phyloP scores from a whole-genome alignment of 1,140 invertebrate species.

The Euura saliciscinereae region DNA sequence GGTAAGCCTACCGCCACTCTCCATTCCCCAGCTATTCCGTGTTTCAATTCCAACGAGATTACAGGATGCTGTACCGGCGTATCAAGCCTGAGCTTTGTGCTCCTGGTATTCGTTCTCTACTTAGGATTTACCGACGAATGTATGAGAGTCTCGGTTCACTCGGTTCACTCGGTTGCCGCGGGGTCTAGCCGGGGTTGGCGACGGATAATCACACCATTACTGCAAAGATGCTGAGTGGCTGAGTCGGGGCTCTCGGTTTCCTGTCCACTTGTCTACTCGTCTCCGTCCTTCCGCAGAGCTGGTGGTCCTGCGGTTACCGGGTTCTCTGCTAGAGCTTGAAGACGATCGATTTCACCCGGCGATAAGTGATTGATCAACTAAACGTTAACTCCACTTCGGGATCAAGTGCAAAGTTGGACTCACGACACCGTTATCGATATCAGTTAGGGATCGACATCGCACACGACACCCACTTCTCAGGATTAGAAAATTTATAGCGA shows the following conservation, averaged over 20 bases:
- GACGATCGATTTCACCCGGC: no score
- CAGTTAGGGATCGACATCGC: no score
- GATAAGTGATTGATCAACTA: no score
- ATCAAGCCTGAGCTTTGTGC: neutral
- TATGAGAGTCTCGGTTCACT: no score
- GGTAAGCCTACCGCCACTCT: neutral
- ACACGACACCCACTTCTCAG: no score
- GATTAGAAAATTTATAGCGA: no score
- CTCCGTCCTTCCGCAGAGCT: neutral
- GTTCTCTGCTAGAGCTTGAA: no score
- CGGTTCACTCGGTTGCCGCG: neutral
- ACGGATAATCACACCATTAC: slow-evolving; percentile 4
- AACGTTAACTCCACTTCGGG: no score
- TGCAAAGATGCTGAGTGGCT: neutral
- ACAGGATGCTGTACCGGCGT: neutral
- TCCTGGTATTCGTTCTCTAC: neutral
- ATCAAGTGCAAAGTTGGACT: no score
- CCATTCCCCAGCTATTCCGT: neutral
- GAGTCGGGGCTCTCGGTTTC: neutral
- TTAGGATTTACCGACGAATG: no score
- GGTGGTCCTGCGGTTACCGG: no score
- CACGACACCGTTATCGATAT: no score
- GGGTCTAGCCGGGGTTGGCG: neutral
- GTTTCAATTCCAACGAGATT: slow-evolving; percentile 7
- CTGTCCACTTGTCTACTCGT: neutral